Evolutionary conservation across 2,797 vertebrate genomes (phyloP).

Genomic region (Setipinna tenuifilis): DNA sequence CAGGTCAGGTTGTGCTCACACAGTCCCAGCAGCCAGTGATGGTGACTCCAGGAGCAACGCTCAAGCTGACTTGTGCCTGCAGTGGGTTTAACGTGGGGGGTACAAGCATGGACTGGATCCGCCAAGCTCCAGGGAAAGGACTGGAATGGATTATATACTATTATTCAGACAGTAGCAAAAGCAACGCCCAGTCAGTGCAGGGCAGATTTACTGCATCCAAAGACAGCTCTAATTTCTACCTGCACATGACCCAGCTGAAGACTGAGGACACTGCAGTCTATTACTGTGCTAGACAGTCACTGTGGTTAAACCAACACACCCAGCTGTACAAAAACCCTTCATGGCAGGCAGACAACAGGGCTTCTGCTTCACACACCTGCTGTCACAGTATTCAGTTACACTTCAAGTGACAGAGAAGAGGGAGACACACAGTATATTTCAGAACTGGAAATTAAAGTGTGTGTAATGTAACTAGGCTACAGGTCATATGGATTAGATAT

Average conservation of each 20-base stretch:
- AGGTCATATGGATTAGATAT: too few species aligned
- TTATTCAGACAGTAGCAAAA: too few species aligned
- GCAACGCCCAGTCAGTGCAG: not conserved
- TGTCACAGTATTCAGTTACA: constrained; percentile 6
- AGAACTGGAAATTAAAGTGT: not conserved
- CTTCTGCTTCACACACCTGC: not conserved
- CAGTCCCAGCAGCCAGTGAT: not conserved
- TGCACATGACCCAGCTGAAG: not conserved
- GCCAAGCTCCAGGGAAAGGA: not conserved
- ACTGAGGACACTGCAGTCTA: too few species aligned
- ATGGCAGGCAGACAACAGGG: too few species aligned
- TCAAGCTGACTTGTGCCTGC: too few species aligned
- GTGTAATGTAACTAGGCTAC: not conserved
- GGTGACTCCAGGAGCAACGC: too few species aligned
- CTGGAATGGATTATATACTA: constrained; percentile 18
- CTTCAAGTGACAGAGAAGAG: not conserved
- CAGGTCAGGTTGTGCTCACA: constrained; percentile 22
- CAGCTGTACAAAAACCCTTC: not conserved
- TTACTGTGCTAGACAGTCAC: not conserved
- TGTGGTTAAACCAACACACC: not conserved
- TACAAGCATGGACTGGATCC: too few species aligned
- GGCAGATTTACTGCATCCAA: constrained; percentile 10
- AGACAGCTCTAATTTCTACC: not conserved
- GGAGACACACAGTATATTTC: not conserved
- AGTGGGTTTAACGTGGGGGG: not conserved